A percentile compares a stretch with the other conserved stretches of the same genome.
Conservation (phyloP, 2,888 invertebrate genomes). For the Alcis repandata region DNA sequence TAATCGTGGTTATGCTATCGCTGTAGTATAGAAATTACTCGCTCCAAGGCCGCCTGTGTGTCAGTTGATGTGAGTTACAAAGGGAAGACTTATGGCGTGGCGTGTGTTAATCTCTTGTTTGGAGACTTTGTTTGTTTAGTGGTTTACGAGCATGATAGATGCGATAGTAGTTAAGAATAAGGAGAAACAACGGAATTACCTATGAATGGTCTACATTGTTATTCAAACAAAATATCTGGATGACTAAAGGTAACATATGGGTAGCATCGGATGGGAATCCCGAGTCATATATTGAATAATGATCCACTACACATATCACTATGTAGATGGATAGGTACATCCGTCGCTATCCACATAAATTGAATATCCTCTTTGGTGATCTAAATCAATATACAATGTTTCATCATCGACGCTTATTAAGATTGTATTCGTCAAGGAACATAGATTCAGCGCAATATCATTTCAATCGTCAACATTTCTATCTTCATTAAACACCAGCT, state of each 20-base stretch:
- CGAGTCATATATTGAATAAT: background rate
- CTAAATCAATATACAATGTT: background rate
- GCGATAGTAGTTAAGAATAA: background rate
- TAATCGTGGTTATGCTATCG: constrained; percentile 18
- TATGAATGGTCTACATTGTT: background rate
- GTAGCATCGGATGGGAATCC: background rate
- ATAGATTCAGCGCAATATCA: background rate
- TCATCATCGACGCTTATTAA: background rate
- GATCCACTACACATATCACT: background rate
- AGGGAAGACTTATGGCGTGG: constrained; percentile 24
- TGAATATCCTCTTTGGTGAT: background rate
- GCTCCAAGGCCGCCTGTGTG: constrained; percentile 29
- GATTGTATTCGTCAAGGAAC: background rate
- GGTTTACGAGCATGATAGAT: constrained; percentile 8
- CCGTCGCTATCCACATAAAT: background rate
- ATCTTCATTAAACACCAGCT: constrained; percentile 4
- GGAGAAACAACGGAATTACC: background rate
- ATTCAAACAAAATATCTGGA: no score
- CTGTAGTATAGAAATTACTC: no score
- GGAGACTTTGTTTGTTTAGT: constrained; percentile 12
- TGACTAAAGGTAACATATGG: no score
- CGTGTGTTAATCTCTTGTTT: constrained; percentile 25
- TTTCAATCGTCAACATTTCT: background rate
- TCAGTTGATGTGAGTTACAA: constrained; percentile 24
- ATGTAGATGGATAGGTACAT: background rate